Percentiles rank a stretch among this genome's conserved stretches.
Evolutionary conservation across 2,113 vertebrate genomes (phyloP).

Genomic region (Pteruthius melanotis): DNA sequence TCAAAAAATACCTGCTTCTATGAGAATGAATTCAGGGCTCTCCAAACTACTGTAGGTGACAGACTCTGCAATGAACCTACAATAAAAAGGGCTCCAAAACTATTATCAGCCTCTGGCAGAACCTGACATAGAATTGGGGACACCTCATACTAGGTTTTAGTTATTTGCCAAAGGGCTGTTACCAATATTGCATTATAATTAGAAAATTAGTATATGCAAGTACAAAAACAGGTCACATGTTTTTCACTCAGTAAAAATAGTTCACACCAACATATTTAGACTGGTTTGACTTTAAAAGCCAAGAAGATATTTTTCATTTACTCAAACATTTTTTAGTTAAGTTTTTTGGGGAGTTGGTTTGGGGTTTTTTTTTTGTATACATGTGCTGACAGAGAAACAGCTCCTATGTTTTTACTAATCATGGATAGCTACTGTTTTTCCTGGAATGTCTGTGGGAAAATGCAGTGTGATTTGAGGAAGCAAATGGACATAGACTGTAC

Average conservation of each 20-base stretch:
- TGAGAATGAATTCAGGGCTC: background rate
- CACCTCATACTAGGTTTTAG: background rate
- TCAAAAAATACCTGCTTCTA: background rate
- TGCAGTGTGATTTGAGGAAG: background rate
- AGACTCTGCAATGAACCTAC: background rate
- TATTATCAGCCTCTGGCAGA: background rate
- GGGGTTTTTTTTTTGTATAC: background rate
- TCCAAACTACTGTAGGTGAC: background rate
- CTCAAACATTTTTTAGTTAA: background rate
- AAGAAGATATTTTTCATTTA: background rate
- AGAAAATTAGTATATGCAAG: background rate
- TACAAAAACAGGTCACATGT: background rate
- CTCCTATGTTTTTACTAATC: background rate
- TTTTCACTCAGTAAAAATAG: background rate
- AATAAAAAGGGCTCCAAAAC: background rate
- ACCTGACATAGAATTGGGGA: background rate
- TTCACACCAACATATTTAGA: background rate
- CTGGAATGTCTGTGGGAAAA: background rate
- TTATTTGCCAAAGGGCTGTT: background rate
- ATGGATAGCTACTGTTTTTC: background rate
- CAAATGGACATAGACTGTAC: background rate
- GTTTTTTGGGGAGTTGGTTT: background rate
- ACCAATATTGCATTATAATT: background rate
- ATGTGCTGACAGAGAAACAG: background rate
- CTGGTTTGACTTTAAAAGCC: background rate